Evolutionary conservation across 2,888 invertebrate genomes (phyloP), one percentile per base, ranked within the genome.

Genomic region (Trichogramma dendrolimi): DNA sequence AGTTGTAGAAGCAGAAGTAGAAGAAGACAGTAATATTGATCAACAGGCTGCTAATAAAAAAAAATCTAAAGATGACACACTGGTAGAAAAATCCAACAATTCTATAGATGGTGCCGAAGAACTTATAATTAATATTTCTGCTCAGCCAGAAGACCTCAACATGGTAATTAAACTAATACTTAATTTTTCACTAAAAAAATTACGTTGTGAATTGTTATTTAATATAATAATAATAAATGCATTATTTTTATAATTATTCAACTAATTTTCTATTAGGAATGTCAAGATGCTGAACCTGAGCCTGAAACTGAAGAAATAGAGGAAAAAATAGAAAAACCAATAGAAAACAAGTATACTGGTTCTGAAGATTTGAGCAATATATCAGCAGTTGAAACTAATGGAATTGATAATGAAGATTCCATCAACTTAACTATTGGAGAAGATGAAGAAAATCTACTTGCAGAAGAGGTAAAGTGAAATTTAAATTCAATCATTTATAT

Each of bases 381-480:
- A 49, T 67, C 72, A n/a, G 64, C 81, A 70, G 72, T 77, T 51
- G 80, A 81, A 66, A 82, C 84, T 67, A 85, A 84, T 70, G 85
- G 85, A 63, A 84, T 83, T 67, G 89, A 90, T 74, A 87, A 87
- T 68, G 91, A 91, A 72, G 91, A 91, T 79, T 90, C 90, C 46
- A 88, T 91, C 62, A 90, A 91, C 76, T 81, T 91, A 70, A 90
- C 89, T 63, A 86, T 91, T 76, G 91, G 89, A 48, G 91, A 90
- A 79, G 91, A 91, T 78, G 91, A 91, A 70, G 86, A 85, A 72
- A 84, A 85, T 81, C 82, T 91, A 64, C 84, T 91, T 63, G 89
- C 87, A 77, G 90, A 89, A 79, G 90, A 91, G 86, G 90, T 90
- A 83, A 74, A 79, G 46, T 49, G 4, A n/a, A 44, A 51, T 51